Conservation (phyloP, 2,113 vertebrate genomes). For the Peromyscus californicus region DNA sequence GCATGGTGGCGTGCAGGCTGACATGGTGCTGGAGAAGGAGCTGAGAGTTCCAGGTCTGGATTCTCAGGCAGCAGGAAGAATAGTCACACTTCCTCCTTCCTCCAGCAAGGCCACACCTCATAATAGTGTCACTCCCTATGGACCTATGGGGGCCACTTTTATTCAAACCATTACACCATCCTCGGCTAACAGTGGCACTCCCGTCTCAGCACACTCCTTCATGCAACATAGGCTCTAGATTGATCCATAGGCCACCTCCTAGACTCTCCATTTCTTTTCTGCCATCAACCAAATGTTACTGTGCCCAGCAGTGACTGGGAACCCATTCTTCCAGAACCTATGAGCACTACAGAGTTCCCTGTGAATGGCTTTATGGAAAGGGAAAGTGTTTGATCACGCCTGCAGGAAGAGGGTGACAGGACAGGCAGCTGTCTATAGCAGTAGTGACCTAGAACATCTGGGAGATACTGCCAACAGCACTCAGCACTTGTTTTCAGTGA, state of each 20-base stretch:
- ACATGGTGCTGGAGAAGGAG: no score
- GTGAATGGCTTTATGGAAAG: not conserved
- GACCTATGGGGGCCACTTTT: no score
- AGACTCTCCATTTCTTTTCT: not conserved
- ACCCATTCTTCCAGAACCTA: not conserved
- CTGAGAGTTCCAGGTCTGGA: no score
- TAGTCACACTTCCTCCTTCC: no score
- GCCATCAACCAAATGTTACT: not conserved
- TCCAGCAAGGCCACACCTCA: no score
- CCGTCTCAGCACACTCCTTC: not conserved
- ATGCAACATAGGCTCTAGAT: not conserved
- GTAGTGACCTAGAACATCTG: no score
- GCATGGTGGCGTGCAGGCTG: no score
- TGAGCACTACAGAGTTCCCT: not conserved
- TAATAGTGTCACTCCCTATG: no score
- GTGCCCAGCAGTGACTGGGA: not conserved
- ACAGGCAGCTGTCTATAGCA: not conserved
- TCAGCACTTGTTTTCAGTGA: not conserved
- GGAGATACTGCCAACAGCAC: not conserved
- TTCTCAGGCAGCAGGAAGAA: no score
- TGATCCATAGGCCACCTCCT: not conserved
- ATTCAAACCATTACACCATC: no score
- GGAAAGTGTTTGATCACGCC: not conserved
- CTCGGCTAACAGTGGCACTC: not conserved
- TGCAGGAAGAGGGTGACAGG: not conserved